Base-by-base conservation (phyloP, 2,797 vertebrate species). In the Carcharodon carcharias region DNA sequence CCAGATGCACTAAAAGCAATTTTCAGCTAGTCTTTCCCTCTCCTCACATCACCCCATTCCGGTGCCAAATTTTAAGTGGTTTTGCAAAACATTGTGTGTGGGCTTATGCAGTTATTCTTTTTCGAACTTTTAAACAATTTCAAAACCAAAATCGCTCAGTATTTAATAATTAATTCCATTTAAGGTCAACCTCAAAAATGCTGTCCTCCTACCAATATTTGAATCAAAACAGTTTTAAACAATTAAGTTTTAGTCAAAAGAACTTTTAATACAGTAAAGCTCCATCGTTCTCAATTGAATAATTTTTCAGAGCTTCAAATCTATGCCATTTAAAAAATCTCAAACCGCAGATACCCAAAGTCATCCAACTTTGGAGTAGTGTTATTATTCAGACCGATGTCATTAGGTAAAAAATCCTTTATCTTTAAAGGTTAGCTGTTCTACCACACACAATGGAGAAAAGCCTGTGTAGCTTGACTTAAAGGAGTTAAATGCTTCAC, bases 201-300 rank as follows among this genome's bases (percentile, higher is more conserved):
- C 89, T 69, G 50, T 56, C 61, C 54, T 65, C 28, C 35, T 58
- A 95, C 50, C 50, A 77, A 95, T 50, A 95, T 95, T 35, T 73
- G 69, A 73, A 95, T 95, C 69, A 95, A 77, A 95, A 77, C 94
- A 95, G 50, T 67, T 95, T 95, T 95, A 40, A 95, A 95, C 50
- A 54, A 77, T 71, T 95, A 58, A 35, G 31, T 56, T 95, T 71
- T 56, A 77, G 45, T 73, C 31, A 58, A 95, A 95, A 73, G 54
- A 95, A 95, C 40, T 67, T 95, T 95, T 73, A 95, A 95, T 95
- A 73, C 31, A 21, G 67, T 56, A 95, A 95, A 95, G 94, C 50
- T 95, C 94, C 50, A 77, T 50, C n/a, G 26, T 56, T 67, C 35
- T 21, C 63, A 91, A 35, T 58, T 56, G 65, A 71, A 54, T 95